A percentile compares a stretch with the other conserved stretches of the same genome.
Conservation (phyloP, 2,888 invertebrate genomes). For the Plebejus melissa region DNA sequence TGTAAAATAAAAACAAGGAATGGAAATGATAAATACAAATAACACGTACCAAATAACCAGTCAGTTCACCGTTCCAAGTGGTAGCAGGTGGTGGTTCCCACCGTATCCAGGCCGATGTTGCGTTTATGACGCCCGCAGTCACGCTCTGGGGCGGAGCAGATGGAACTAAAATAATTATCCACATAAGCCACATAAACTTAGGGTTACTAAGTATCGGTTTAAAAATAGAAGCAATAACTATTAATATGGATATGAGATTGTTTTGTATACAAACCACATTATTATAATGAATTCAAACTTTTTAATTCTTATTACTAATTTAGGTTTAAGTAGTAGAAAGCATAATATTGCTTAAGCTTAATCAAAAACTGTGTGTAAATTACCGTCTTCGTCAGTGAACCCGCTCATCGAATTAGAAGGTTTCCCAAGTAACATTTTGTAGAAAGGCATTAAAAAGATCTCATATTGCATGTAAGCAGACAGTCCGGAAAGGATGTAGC, state of each 20-base stretch:
- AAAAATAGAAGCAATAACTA: constrained; percentile 22
- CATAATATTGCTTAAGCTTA: not conserved
- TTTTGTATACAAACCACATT: constrained; percentile 2
- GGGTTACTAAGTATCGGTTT: constrained; percentile 19
- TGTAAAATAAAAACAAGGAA: constrained; percentile 31
- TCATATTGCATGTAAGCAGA: constrained; percentile 93
- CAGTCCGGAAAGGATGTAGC: constrained; percentile 86
- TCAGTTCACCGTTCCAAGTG: constrained; percentile 88
- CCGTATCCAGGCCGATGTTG: constrained; percentile 88
- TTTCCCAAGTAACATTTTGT: constrained; percentile 91
- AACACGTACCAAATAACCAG: constrained; percentile 90
- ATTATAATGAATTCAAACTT: not conserved
- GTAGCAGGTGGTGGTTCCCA: constrained; percentile 90
- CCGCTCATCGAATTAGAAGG: constrained; percentile 94
- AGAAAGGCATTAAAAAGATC: constrained; percentile 94
- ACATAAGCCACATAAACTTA: constrained; percentile 28
- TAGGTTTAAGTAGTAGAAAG: not conserved
- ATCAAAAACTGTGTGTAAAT: constrained; percentile 38
- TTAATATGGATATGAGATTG: constrained; percentile 8
- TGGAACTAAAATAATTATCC: constrained; percentile 81
- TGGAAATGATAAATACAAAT: constrained; percentile 29
- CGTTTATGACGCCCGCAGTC: constrained; percentile 88
- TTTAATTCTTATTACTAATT: not conserved
- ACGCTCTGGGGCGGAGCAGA: constrained; percentile 88
- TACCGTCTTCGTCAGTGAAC: constrained; percentile 91